Percentiles rank a stretch among this genome's conserved stretches.
Evolutionary conservation across 2,888 invertebrate species (phyloP).

Genomic region (Cheiracanthium punctorium): DNA sequence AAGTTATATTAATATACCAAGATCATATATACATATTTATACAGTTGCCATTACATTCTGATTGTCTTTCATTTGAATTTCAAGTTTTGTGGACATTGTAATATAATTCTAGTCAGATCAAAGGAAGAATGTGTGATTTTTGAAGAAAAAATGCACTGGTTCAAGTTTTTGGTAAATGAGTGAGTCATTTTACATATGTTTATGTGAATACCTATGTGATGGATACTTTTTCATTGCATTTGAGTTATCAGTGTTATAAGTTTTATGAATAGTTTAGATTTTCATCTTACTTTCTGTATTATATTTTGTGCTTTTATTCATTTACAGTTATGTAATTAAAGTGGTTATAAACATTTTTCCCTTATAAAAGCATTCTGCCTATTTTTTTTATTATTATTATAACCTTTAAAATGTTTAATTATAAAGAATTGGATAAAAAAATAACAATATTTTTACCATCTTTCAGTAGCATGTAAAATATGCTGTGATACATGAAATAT

Average conservation of each 20-base stretch:
- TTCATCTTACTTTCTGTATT: slow-evolving; percentile 1
- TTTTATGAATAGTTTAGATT: slow-evolving; percentile 36
- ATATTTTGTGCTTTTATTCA: not conserved
- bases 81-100: not conserved
- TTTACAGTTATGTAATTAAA: too few species aligned
- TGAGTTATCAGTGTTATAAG: slow-evolving; percentile 13
- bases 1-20: not conserved
- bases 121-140: slow-evolving; percentile 19
- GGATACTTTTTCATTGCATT: slow-evolving; percentile 23
- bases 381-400: too few species aligned
- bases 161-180: slow-evolving; percentile 28
- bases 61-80: slow-evolving; percentile 4
- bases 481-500: too few species aligned
- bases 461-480: too few species aligned
- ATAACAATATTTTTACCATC: too few species aligned
- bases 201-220: slow-evolving; percentile 18
- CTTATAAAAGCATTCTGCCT: too few species aligned
- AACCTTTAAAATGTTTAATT: too few species aligned
- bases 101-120: slow-evolving; percentile 45
- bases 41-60: not conserved
- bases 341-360: too few species aligned
- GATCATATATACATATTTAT: not conserved
- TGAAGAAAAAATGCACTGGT: slow-evolving; percentile 20
- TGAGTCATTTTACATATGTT: slow-evolving; percentile 61
- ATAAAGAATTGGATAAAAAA: too few species aligned